Evolutionary conservation across 2,888 invertebrate species (phyloP), one percentile per base, ranked within the genome.

Genomic region (Agriotes lineatus): DNA sequence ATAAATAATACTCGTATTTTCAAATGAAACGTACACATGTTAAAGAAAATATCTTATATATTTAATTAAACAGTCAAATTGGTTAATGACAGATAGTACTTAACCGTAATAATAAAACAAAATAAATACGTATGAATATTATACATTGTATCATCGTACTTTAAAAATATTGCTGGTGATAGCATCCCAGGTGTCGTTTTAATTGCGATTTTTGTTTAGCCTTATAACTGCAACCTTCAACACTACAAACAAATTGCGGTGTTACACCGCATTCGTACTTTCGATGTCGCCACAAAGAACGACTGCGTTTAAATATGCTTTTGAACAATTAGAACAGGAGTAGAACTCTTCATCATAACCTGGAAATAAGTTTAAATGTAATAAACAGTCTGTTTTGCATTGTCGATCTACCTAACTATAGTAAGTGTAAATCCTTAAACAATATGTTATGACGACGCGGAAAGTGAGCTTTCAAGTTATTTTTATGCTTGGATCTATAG

Each of bases 41-140:
- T n/a, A n/a, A n/a, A n/a, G n/a, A n/a, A n/a, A n/a, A n/a, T n/a
- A n/a, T n/a, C n/a, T n/a, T n/a, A n/a, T n/a, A n/a, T n/a, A n/a
- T n/a, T n/a, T n/a, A n/a, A n/a, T n/a, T n/a, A n/a, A n/a, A n/a
- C n/a, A n/a, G n/a, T n/a, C n/a, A n/a, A n/a, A n/a, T n/a, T n/a
- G n/a, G n/a, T n/a, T n/a, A n/a, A n/a, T n/a, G n/a, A n/a, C n/a
- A n/a, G n/a, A n/a, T n/a, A n/a, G 75, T 84, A 90, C 76, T 89
- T 88, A 84, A 90, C 88, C 77, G 88, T 86, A 82, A 90, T 90
- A 83, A 88, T 86, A 68, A 86, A 86, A 80, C 91, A 91, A 81
- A 88, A 87, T 85, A 89, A 89, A 80, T 88, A 87, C 30, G 90
- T 89, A 74, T 87, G 86, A 81, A 89, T 89, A 76, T 89, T 88